A percentile compares a stretch with the other conserved stretches of the same genome.
These are phyloP conservation scores for Thereva unica DNA, from an alignment of 2,888 invertebrate genomes.

Conservation along the genomic window DNA sequence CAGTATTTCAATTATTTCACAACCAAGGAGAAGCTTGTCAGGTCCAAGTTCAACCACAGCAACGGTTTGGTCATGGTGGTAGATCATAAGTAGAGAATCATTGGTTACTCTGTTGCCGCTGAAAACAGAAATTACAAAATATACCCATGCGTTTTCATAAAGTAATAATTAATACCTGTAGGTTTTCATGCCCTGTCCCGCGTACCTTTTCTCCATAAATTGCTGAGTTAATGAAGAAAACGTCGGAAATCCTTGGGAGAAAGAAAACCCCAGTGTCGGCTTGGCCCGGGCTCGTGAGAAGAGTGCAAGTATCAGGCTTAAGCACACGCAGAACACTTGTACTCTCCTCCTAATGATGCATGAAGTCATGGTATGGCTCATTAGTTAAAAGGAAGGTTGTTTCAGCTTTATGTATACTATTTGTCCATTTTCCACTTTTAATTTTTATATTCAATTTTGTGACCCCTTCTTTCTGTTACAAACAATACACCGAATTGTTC, in stretches of 20 bases:
- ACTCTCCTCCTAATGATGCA: constrained; percentile 46
- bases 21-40: constrained; percentile 71
- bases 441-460: too few relatives aligned
- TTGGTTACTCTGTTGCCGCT: constrained; percentile 68
- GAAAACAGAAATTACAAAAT: constrained; percentile 49
- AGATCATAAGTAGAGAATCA: constrained; percentile 74
- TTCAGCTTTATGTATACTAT: neutral
- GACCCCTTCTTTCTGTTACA: too few relatives aligned
- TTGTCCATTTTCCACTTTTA: constrained; percentile 12
- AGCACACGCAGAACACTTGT: constrained; percentile 49
- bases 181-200: constrained; percentile 54
- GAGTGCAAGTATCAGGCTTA: constrained; percentile 51
- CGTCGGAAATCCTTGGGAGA: constrained; percentile 54
- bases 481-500: too few relatives aligned
- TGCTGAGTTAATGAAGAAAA: constrained; percentile 57
- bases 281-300: constrained; percentile 54
- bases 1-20: constrained; percentile 85
- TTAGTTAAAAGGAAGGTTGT: neutral
- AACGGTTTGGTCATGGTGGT: constrained; percentile 80
- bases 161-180: constrained; percentile 51
- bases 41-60: constrained; percentile 79
- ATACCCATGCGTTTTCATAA: neutral
- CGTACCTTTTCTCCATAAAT: constrained; percentile 55
- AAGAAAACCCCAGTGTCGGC: constrained; percentile 54
- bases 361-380: too few relatives aligned